Evolutionary conservation across 2,888 invertebrate species (phyloP).

Genomic region (Nephrocerus scutellatus): DNA sequence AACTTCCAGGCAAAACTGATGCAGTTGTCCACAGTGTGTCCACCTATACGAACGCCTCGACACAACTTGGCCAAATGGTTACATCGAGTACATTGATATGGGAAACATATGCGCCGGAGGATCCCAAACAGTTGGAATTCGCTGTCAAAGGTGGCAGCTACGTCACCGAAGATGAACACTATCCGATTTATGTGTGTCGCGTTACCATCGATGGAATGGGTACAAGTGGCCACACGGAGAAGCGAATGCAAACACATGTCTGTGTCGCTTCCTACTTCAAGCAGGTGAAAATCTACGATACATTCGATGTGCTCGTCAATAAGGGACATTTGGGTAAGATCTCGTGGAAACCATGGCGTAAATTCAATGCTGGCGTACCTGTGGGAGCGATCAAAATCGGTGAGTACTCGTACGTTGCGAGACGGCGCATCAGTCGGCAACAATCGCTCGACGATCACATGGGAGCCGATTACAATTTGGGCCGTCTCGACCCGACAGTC

Average conservation of each 20-base stretch:
- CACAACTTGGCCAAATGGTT: constrained; percentile 56
- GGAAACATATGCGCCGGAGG: constrained; percentile 52
- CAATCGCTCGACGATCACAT: constrained; percentile 28
- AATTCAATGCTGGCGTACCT: constrained; percentile 57
- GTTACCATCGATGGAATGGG: constrained; percentile 64
- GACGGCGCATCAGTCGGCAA: constrained; percentile 32
- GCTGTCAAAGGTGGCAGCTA: constrained; percentile 61
- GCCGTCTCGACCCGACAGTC: constrained; percentile 61
- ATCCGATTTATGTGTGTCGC: constrained; percentile 65
- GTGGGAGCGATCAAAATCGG: constrained; percentile 57
- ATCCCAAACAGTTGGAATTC: constrained; percentile 52
- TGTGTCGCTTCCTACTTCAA: constrained; percentile 61
- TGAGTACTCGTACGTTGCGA: constrained; percentile 48
- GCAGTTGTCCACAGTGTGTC: constrained; percentile 37
- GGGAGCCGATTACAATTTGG: constrained; percentile 51
- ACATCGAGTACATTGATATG: constrained; percentile 77
- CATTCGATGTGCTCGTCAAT: constrained; percentile 70
- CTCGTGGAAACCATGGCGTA: constrained; percentile 69
- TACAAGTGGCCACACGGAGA: constrained; percentile 57
- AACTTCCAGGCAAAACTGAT: too few relatives aligned
- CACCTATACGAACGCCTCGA: constrained; percentile 40
- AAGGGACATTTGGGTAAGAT: constrained; percentile 69
- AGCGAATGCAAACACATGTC: constrained; percentile 51
- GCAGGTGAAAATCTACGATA: constrained; percentile 52
- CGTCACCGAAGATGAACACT: constrained; percentile 41